Percentiles rank a stretch among this genome's conserved stretches.
These are phyloP conservation scores for Zhengitettix transpicula DNA, from an alignment of 2,888 invertebrate genomes.

Conservation along the genomic window DNA sequence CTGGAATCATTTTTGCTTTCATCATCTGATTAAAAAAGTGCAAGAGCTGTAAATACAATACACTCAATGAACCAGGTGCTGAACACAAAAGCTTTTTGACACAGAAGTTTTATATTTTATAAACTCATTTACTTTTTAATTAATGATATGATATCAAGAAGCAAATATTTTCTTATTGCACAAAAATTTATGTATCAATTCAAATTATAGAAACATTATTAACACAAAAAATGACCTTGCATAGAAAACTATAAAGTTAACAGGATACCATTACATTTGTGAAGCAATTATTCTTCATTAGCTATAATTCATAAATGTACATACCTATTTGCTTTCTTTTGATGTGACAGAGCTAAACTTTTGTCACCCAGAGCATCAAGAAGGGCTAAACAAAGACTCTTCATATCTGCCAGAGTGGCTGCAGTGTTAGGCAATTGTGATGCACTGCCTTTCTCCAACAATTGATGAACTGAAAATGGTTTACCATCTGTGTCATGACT, in stretches of 20 bases:
- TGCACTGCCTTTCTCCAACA: constrained; percentile 44
- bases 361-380: constrained; percentile 76
- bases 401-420: constrained; percentile 56
- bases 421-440: constrained; percentile 39
- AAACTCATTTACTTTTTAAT: too few species aligned
- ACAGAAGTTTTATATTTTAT: too few species aligned
- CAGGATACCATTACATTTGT: not conserved
- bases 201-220: not conserved
- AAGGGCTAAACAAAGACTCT: constrained; percentile 58
- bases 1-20: too few species aligned
- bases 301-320: not conserved
- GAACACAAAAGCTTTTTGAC: too few species aligned
- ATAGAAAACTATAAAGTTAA: not conserved
- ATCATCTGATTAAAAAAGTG: too few species aligned
- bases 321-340: constrained; percentile 70
- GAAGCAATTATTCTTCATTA: not conserved
- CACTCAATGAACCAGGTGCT: too few species aligned
- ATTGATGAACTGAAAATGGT: constrained; percentile 45
- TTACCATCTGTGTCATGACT: too few species aligned
- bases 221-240: not conserved
- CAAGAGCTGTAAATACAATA: too few species aligned
- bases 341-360: constrained; percentile 65
- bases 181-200: not conserved
- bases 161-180: not conserved
- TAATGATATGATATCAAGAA: too few species aligned